These are phyloP conservation scores for Hydractinia echinata DNA, from an alignment of 30 jellyfish, hydroid and myxozoan species.

Conservation along the genomic window DNA sequence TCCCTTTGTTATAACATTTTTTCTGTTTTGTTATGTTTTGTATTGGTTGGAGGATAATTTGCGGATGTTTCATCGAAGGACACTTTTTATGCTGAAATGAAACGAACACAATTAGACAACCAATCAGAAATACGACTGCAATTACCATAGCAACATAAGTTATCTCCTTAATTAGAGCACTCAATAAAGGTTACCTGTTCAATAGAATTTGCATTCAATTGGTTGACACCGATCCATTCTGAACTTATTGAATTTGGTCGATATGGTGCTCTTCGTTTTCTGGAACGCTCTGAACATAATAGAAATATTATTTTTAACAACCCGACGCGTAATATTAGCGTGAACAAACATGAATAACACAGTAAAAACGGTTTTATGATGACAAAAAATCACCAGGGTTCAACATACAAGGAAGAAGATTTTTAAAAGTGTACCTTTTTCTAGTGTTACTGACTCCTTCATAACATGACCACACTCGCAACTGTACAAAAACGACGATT, in stretches of 20 bases:
- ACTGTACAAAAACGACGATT: not conserved
- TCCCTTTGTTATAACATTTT: no score
- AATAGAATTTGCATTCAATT: no score
- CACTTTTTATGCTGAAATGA: no score
- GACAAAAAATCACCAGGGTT: not conserved
- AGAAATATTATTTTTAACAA: not conserved
- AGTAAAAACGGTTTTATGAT: not conserved
- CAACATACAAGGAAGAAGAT: not conserved
- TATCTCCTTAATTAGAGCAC: no score
- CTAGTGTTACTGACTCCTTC: constrained; percentile 16
- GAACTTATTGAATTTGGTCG: constrained; percentile 40
- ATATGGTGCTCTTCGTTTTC: constrained; percentile 31
- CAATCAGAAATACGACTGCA: no score
- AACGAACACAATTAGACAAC: no score
- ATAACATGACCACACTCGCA: constrained; percentile 39
- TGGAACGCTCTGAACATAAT: not conserved
- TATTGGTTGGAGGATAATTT: no score
- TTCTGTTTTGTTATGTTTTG: no score
- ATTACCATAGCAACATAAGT: no score
- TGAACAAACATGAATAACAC: not conserved
- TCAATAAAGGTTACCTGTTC: no score
- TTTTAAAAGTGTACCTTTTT: constrained; percentile 4
- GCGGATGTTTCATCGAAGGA: no score
- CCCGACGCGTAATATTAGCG: no score
- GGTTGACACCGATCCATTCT: constrained; percentile 19